A percentile compares a stretch with the other conserved stretches of the same genome.
Conservation (phyloP, 2,888 invertebrate species). For the Helicoverpa assulta region DNA sequence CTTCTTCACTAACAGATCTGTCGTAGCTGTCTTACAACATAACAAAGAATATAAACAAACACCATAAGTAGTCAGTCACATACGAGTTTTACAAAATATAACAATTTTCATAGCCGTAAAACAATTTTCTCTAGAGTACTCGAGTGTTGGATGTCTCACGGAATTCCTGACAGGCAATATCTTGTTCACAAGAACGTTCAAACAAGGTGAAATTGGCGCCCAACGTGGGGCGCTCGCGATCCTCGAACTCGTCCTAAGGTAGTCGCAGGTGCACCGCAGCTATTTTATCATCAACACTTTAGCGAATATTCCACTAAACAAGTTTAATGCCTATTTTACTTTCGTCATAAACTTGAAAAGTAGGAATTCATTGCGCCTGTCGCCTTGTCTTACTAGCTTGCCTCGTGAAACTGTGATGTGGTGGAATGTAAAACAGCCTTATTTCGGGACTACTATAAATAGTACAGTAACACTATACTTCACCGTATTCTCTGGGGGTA, state of each 20-base stretch:
- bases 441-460: slow-evolving; percentile 35
- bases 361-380: slow-evolving; percentile 73
- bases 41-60: not conserved
- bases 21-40: no score
- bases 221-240: slow-evolving; percentile 71
- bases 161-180: slow-evolving; percentile 77
- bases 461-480: slow-evolving; percentile 33
- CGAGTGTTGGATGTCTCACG: slow-evolving; percentile 71
- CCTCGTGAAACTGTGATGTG: slow-evolving; percentile 69
- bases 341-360: slow-evolving; percentile 74
- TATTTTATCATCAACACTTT: slow-evolving; percentile 83
- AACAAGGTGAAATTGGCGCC: slow-evolving; percentile 82
- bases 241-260: slow-evolving; percentile 72
- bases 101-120: slow-evolving; percentile 60
- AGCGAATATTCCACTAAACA: slow-evolving; percentile 79
- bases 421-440: slow-evolving; percentile 29
- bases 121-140: slow-evolving; percentile 67
- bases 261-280: slow-evolving; percentile 84
- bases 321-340: slow-evolving; percentile 81
- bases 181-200: slow-evolving; percentile 76
- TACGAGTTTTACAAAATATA: slow-evolving; percentile 52
- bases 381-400: slow-evolving; percentile 63
- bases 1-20: no score
- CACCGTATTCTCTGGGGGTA: slow-evolving; percentile 46
- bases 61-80: slow-evolving; percentile 8